Conservation (phyloP, 1,140 invertebrate genomes). For the Solenopsis invicta region DNA sequence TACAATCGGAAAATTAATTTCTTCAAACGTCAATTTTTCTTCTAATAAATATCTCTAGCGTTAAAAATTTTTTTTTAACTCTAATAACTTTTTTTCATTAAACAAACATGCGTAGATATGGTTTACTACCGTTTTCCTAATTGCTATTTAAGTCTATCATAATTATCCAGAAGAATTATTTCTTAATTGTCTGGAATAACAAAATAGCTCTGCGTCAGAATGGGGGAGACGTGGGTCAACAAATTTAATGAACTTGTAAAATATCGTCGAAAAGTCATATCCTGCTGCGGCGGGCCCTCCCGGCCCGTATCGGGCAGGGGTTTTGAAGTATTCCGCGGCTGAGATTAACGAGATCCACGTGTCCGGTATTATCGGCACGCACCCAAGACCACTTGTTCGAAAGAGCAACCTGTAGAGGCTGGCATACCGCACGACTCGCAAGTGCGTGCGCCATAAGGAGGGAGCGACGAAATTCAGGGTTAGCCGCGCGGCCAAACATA, state of each 20-base stretch:
- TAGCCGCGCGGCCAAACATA: conserved; percentile 73
- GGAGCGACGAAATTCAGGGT: conserved; percentile 72
- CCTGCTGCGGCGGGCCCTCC: background rate
- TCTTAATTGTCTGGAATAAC: background rate
- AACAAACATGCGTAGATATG: background rate
- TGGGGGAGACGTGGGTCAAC: background rate
- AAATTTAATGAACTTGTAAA: background rate
- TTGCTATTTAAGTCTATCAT: background rate
- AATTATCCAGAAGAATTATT: background rate
- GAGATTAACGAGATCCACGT: conserved; percentile 74
- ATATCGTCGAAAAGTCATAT: conserved; percentile 6
- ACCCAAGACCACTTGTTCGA: conserved; percentile 76
- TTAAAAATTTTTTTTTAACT: background rate
- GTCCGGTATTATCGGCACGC: conserved; percentile 76
- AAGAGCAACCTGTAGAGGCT: conserved; percentile 74
- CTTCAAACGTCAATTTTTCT: background rate
- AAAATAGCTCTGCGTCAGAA: background rate
- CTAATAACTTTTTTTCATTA: background rate
- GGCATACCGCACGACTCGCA: conserved; percentile 70
- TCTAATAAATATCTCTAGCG: background rate
- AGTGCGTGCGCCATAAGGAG: conserved; percentile 66
- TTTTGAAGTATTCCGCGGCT: conserved; percentile 17
- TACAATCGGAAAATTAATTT: background rate
- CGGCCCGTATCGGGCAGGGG: background rate
- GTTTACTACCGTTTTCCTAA: background rate